Evolutionary conservation across 2,888 invertebrate genomes (phyloP), one percentile per base, ranked within the genome.

Genomic region (Dryococelus australis): DNA sequence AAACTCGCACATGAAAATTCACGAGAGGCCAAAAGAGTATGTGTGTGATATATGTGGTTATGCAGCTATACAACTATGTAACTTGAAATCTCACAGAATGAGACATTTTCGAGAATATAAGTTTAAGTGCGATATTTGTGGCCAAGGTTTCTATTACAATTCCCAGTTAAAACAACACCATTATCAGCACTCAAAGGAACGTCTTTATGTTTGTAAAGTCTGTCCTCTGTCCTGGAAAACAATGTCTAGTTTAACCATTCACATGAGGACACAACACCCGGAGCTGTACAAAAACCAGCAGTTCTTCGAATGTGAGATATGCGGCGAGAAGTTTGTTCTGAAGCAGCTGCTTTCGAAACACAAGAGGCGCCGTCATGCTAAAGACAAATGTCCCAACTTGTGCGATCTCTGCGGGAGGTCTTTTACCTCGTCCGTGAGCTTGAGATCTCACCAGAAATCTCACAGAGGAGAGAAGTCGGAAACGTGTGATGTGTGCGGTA

Each of bases 71-170:
- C 87, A 86, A 16, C 78, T 80, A 27, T 86, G 86, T 27, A 87
- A 87, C 85, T 86, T 88, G 28, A 84, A 85, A 20, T 88, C 88
- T 47, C 90, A 90, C 85, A 88, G 87, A 85, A n/a, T 85, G 24
- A 85, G 85, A 9, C 90, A 90, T 53, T 85, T 87, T 28, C 87
- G 87, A 35, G 80, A 86, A 10, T 88, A 88, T 43, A 89, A 89
- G 4, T 87, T 84, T 35, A 53, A 65, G 90, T 91, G 91, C 90
- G 90, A 85, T 85, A 89, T 90, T n/a, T 92, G 92, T 87, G 89
- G 89, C 2, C 89, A 90, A 85, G 90, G 91, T 0, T 89, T 85
- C 47, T 86, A 85, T 35, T 86, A 78, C 24, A 85, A 78, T 0
- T 85, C 84, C 79, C 85, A 87, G 80, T 43, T 88, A 27, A 87